Conservation (phyloP, 2,797 vertebrate genomes). For the Pseudomugil tenellus region DNA sequence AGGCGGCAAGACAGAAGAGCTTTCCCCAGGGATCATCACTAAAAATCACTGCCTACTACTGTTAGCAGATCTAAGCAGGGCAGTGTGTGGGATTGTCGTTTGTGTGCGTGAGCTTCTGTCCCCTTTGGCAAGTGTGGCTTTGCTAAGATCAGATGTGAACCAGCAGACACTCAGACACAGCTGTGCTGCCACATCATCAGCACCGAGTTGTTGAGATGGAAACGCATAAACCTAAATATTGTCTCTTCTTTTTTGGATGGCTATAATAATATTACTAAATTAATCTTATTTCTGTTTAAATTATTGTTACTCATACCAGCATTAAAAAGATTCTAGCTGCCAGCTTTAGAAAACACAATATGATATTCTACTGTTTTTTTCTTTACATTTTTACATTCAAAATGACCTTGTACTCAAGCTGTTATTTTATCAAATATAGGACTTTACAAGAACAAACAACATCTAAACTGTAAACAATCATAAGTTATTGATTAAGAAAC, state of each 20-base stretch:
- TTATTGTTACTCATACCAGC: neutral
- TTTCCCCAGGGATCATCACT: conserved; percentile 29
- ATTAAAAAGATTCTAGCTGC: neutral
- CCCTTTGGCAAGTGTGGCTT: conserved; percentile 37
- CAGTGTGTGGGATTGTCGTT: conserved; percentile 30
- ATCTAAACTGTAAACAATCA: no score
- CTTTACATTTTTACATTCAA: no score
- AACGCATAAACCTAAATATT: conserved; percentile 16
- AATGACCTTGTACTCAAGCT: no score
- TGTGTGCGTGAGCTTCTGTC: conserved; percentile 36
- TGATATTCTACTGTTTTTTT: no score
- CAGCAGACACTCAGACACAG: conserved; percentile 49
- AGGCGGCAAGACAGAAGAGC: conserved; percentile 26
- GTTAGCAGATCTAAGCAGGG: conserved; percentile 35
- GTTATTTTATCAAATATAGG: no score
- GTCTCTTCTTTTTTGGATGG: conserved; percentile 1
- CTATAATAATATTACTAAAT: neutral
- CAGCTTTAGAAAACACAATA: no score
- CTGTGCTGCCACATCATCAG: conserved; percentile 28
- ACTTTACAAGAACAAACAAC: no score
- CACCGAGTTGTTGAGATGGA: conserved; percentile 25
- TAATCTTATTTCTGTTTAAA: conserved; percentile 4
- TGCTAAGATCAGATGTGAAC: conserved; percentile 52
- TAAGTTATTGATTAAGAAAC: no score
- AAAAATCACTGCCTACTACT: conserved; percentile 33